Conservation (phyloP, 2,113 vertebrate genomes). For the Nettapus auritus region DNA sequence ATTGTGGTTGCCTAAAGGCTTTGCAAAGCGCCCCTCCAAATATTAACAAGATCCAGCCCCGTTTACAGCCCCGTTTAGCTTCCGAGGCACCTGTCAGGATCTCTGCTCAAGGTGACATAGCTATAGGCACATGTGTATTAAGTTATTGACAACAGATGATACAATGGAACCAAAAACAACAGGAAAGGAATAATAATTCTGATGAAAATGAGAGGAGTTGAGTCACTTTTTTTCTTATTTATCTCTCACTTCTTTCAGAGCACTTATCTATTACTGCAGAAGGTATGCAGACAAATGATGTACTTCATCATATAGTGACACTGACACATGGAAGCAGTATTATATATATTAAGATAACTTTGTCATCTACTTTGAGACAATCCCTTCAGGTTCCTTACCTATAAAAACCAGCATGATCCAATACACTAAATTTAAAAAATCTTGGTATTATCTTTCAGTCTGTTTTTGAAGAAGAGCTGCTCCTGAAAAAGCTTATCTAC, state of each 20-base stretch:
- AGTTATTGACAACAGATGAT: neutral
- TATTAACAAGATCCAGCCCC: neutral
- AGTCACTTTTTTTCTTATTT: neutral
- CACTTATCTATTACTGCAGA: neutral
- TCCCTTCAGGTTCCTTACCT: neutral
- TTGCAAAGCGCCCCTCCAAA: neutral
- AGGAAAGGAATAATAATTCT: neutral
- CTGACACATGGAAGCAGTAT: neutral
- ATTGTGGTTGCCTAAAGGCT: neutral
- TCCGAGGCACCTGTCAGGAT: neutral
- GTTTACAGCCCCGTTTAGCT: neutral
- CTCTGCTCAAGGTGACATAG: neutral
- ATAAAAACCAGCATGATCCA: neutral
- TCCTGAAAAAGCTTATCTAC: neutral
- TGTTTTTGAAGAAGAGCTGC: neutral
- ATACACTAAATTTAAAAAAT: neutral
- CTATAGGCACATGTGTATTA: neutral
- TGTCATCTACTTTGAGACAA: neutral
- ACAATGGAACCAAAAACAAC: neutral
- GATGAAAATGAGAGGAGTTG: neutral
- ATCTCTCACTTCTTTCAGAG: neutral
- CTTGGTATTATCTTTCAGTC: neutral
- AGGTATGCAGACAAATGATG: slow-evolving; percentile 8
- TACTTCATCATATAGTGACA: neutral
- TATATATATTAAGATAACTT: neutral